A percentile compares a stretch with the other conserved stretches of the same genome.
These are phyloP conservation scores for Tetranychus cinnabarinus DNA, from an alignment of 1,140 invertebrate species.

Conservation along the genomic window DNA sequence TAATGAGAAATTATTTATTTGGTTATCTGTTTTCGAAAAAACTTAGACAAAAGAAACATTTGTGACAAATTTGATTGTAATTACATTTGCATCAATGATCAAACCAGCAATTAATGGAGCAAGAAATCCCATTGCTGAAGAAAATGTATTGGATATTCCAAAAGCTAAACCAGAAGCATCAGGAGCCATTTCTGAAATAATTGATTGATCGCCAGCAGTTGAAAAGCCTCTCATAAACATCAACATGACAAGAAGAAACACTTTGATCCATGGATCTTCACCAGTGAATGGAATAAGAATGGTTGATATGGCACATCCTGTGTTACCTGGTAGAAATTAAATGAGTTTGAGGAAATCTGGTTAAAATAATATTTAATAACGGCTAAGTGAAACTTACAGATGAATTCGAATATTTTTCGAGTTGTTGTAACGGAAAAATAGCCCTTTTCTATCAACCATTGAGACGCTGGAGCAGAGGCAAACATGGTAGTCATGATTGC, in stretches of 20 bases:
- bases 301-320: neutral
- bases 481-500: neutral
- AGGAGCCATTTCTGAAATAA: constrained; percentile 6
- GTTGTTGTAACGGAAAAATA: constrained; percentile 10
- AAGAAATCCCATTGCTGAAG: neutral
- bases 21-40: neutral
- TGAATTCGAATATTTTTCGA: constrained; percentile 13
- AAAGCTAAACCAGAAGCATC: constrained; percentile 1
- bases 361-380: neutral
- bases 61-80: neutral
- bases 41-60: neutral
- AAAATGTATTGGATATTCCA: constrained; percentile 2
- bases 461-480: neutral
- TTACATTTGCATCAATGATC: constrained; percentile 1
- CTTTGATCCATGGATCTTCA: constrained; percentile 1
- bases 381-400: constrained; percentile 8
- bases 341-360: no score
- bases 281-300: constrained; percentile 7
- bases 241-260: constrained; percentile 6
- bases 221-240: constrained; percentile 11
- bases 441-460: neutral
- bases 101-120: neutral
- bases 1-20: no score
- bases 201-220: constrained; percentile 12
- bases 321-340: no score